Conservation (phyloP, 2,888 invertebrate species). For the Branchipolynoe longqiensis region DNA sequence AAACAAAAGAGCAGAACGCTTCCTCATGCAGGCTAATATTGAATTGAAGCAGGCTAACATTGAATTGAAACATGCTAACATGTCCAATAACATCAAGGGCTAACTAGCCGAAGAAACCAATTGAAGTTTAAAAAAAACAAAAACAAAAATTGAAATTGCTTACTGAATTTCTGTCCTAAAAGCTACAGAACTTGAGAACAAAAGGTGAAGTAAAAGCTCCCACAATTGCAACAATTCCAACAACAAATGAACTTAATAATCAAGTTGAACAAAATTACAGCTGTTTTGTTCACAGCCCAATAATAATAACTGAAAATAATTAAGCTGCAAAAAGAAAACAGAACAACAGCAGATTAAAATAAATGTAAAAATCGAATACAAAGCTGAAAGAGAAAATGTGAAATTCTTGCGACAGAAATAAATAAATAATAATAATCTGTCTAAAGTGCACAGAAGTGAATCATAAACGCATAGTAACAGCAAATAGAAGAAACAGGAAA, state of each 20-base stretch:
- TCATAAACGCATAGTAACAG: neutral
- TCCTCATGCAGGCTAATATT: constrained; percentile 40
- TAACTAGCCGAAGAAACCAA: too few relatives aligned
- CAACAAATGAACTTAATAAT: neutral
- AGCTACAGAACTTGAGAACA: neutral
- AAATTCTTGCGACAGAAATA: neutral
- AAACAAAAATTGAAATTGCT: too few relatives aligned
- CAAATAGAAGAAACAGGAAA: neutral
- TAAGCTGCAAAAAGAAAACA: too few relatives aligned
- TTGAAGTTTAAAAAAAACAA: too few relatives aligned
- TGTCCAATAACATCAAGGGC: too few relatives aligned
- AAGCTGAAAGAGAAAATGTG: neutral
- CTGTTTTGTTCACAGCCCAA: too few relatives aligned
- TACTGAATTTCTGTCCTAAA: too few relatives aligned
- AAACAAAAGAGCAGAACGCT: constrained; percentile 13
- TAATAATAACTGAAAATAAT: too few relatives aligned
- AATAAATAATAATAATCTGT: neutral
- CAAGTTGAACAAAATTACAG: constrained; percentile 21
- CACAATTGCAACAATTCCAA: neutral
- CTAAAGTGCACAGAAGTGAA: constrained; percentile 24
- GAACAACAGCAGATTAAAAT: neutral
- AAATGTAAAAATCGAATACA: neutral
- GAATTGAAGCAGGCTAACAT: constrained; percentile 7
- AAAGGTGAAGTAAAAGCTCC: neutral
- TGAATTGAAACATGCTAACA: too few relatives aligned